Evolutionary conservation across 1,140 invertebrate species (phyloP).

Genomic region (Saccostrea echinata): DNA sequence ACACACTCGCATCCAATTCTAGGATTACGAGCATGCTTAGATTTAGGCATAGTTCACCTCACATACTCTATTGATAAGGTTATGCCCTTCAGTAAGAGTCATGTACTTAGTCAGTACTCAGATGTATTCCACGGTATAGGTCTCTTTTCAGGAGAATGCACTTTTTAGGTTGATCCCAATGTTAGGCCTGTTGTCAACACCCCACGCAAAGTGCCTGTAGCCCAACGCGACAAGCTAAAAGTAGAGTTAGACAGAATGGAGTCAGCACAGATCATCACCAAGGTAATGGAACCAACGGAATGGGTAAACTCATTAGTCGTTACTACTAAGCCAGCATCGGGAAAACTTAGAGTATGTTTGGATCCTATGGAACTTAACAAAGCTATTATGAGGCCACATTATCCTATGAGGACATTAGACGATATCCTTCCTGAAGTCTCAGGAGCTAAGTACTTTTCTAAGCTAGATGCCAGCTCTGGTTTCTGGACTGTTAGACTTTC

Average conservation of each 20-base stretch:
- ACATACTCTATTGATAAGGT: not conserved
- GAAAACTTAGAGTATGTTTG: conserved; percentile 76
- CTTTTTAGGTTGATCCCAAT: not conserved
- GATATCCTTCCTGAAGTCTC: conserved; percentile 48
- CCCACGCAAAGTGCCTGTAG: not conserved
- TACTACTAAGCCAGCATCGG: not conserved
- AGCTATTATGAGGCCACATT: conserved; percentile 74
- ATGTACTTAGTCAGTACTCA: not conserved
- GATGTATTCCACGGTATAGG: not conserved
- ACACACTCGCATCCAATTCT: not conserved
- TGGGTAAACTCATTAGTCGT: not conserved
- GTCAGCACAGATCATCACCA: not conserved
- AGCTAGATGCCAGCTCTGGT: conserved; percentile 57
- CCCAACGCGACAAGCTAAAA: not conserved
- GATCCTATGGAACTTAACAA: conserved; percentile 81
- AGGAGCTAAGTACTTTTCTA: conserved; percentile 53
- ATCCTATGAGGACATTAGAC: conserved; percentile 56
- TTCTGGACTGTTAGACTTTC: too few relatives aligned
- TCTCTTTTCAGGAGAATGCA: not conserved
- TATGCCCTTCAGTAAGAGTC: not conserved
- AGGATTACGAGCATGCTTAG: not conserved
- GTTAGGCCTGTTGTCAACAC: not conserved
- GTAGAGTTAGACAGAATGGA: not conserved
- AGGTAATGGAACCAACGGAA: not conserved
- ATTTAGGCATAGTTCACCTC: not conserved